Percentiles rank a stretch among this genome's conserved stretches.
Evolutionary conservation across 2,888 invertebrate species (phyloP).

Genomic region (Mythimna lalbum): DNA sequence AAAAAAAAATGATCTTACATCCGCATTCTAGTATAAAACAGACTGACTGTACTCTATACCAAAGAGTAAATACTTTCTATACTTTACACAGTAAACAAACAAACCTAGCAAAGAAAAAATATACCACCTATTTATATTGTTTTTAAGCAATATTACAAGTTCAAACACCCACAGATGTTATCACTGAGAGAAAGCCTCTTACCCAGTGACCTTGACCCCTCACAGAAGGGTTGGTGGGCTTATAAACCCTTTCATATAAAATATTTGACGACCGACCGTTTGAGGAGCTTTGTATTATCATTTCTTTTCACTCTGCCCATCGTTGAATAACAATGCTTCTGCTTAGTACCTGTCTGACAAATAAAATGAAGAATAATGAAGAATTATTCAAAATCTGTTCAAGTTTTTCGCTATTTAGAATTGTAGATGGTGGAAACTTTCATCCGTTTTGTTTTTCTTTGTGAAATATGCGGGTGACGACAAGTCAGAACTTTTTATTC

Average conservation of each 20-base stretch:
- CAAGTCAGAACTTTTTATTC: conserved; percentile 1
- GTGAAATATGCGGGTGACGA: neutral
- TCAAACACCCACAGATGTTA: neutral
- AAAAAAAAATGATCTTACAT: too few species aligned
- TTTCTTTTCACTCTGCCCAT: neutral
- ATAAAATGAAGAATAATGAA: conserved; percentile 3
- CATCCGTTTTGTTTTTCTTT: conserved; percentile 4
- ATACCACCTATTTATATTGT: neutral
- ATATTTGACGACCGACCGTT: conserved; percentile 13
- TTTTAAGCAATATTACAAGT: neutral
- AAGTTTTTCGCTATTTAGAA: conserved; percentile 30
- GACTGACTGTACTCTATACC: too few species aligned
- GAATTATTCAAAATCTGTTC: conserved; percentile 19
- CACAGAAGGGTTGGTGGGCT: conserved; percentile 15
- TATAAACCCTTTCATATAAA: conserved; percentile 20
- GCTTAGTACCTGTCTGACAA: neutral
- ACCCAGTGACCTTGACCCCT: conserved; percentile 25
- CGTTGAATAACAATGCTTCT: conserved; percentile 17
- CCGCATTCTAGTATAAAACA: too few species aligned
- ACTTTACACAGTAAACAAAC: too few species aligned
- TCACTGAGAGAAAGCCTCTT: neutral
- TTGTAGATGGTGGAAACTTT: conserved; percentile 26
- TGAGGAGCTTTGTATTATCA: neutral
- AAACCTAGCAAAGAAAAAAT: too few species aligned
- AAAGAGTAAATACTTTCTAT: too few species aligned